These are phyloP conservation scores for Catocala fraxini DNA, from an alignment of 2,888 invertebrate genomes.

Conservation along the genomic window DNA sequence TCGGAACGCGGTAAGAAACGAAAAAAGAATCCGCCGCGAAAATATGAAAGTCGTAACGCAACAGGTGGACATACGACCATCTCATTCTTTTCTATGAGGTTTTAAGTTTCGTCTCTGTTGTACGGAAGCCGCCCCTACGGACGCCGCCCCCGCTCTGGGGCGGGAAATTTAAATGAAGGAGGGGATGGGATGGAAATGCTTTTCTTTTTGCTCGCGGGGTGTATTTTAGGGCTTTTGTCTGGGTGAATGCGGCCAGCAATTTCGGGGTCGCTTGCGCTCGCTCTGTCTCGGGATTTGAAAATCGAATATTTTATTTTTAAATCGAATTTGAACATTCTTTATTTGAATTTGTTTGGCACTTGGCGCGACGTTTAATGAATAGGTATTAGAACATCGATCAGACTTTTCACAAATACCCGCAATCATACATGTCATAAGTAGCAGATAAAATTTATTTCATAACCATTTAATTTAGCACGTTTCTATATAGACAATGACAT, in stretches of 20 bases:
- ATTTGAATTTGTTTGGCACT: slow-evolving; percentile 33
- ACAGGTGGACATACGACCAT: slow-evolving; percentile 85
- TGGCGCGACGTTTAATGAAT: background rate
- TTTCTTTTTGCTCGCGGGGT: slow-evolving; percentile 86
- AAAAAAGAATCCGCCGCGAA: slow-evolving; percentile 82
- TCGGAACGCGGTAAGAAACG: slow-evolving; percentile 77
- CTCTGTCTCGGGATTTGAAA: slow-evolving; percentile 76
- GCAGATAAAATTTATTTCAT: too few species aligned
- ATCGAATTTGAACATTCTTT: slow-evolving; percentile 38
- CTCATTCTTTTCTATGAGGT: slow-evolving; percentile 85
- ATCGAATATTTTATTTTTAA: slow-evolving; percentile 68
- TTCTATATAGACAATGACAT: too few species aligned
- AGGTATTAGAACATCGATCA: too few species aligned
- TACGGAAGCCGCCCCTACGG: slow-evolving; percentile 84
- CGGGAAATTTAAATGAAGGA: slow-evolving; percentile 86
- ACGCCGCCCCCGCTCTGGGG: slow-evolving; percentile 83
- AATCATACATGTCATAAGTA: too few species aligned
- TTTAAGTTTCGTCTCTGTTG: slow-evolving; percentile 83
- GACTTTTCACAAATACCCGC: too few species aligned
- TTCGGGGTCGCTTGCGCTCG: slow-evolving; percentile 85
- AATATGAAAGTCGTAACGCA: slow-evolving; percentile 82
- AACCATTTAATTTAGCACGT: too few species aligned
- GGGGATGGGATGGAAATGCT: slow-evolving; percentile 84
- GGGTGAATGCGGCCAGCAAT: slow-evolving; percentile 86
- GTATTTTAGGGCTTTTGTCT: slow-evolving; percentile 86